Evolutionary conservation across 2,797 vertebrate species (phyloP).

Genomic region (Petrocephalus sullivani): DNA sequence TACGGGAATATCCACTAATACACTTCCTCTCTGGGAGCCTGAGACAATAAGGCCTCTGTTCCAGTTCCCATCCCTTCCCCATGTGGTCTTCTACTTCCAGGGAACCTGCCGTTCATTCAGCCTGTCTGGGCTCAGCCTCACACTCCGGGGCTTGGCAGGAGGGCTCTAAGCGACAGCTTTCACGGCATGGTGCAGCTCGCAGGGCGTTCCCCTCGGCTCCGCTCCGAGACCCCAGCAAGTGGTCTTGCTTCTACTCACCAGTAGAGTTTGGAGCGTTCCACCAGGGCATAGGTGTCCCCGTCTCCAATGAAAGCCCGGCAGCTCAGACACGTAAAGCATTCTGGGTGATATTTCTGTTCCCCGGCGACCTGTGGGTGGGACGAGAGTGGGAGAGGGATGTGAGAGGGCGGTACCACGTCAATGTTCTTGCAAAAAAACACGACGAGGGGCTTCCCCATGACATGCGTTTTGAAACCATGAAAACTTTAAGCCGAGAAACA

Average conservation of each 20-base stretch:
- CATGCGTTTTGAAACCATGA: background rate
- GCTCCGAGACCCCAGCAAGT: no score
- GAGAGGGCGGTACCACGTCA: background rate
- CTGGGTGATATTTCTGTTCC: constrained; percentile 96
- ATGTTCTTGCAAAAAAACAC: background rate
- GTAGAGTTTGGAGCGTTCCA: constrained; percentile 96
- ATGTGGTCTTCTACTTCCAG: background rate
- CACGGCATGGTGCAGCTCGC: background rate
- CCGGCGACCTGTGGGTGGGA: constrained; percentile 76
- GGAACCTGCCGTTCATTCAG: background rate
- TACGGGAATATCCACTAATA: background rate
- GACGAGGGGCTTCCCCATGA: background rate
- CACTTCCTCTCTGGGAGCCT: background rate
- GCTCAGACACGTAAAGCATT: constrained; percentile 91
- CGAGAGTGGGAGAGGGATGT: background rate
- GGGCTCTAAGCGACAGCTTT: background rate
- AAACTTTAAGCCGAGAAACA: background rate
- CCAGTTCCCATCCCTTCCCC: background rate
- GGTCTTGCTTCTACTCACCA: constrained; percentile 66
- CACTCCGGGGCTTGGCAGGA: background rate
- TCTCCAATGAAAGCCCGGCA: constrained; percentile 88
- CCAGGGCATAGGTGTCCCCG: constrained; percentile 92
- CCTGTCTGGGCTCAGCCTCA: background rate
- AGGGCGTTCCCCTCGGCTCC: background rate
- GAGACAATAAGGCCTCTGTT: background rate